These are phyloP conservation scores for Caenorhabditis panamensis DNA, from an alignment of 2,888 invertebrate genomes.

Conservation along the genomic window DNA sequence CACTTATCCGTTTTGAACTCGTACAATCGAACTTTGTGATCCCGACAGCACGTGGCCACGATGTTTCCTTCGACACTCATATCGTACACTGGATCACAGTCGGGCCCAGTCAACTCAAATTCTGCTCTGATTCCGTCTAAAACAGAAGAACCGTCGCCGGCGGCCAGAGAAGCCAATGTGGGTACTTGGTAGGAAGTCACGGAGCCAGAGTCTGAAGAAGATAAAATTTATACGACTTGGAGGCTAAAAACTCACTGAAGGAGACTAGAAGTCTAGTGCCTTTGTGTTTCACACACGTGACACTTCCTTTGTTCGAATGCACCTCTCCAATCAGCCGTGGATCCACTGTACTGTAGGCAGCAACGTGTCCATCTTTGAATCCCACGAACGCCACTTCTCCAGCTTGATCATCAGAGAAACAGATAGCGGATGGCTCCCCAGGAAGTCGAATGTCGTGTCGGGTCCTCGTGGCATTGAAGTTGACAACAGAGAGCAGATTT, in stretches of 20 bases:
- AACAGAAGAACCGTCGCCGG: not conserved
- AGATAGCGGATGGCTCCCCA: not conserved
- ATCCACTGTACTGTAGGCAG: slow-evolving; percentile 21
- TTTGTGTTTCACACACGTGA: slow-evolving; percentile 83
- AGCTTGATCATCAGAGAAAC: slow-evolving; percentile 31
- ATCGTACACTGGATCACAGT: slow-evolving; percentile 87
- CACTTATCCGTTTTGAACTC: slow-evolving; percentile 5
- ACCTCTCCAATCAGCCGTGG: slow-evolving; percentile 35
- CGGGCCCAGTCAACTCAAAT: slow-evolving; percentile 86
- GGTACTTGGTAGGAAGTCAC: slow-evolving; percentile 83
- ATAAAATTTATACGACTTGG: not conserved
- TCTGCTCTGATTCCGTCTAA: slow-evolving; percentile 16
- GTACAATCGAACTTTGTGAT: slow-evolving; percentile 86
- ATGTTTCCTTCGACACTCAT: slow-evolving; percentile 84
- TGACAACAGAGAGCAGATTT: slow-evolving; percentile 17
- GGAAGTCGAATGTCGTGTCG: slow-evolving; percentile 11
- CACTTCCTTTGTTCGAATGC: slow-evolving; percentile 78
- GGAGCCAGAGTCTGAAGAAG: slow-evolving; percentile 85
- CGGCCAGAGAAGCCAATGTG: not conserved
- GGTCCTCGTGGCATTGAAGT: slow-evolving; percentile 7
- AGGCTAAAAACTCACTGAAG: slow-evolving; percentile 82
- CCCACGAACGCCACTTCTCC: slow-evolving; percentile 49
- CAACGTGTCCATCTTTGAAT: slow-evolving; percentile 46
- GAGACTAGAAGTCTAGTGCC: slow-evolving; percentile 84
- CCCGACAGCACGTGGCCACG: slow-evolving; percentile 86